Evolutionary conservation across 2,113 vertebrate species (phyloP).

Genomic region (Nasalis larvatus): DNA sequence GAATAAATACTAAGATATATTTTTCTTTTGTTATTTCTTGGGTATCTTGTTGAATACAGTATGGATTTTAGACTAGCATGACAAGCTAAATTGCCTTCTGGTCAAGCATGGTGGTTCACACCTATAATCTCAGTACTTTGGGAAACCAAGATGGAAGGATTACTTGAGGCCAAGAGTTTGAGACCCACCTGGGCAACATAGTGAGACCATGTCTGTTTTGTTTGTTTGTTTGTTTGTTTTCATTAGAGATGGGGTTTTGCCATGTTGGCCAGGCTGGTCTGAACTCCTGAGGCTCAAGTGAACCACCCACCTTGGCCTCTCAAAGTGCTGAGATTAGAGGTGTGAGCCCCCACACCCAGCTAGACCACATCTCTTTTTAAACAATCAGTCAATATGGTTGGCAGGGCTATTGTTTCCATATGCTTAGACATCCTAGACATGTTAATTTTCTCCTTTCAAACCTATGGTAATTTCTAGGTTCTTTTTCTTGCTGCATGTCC

Average conservation of each 20-base stretch:
- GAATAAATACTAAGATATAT: neutral
- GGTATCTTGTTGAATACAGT: neutral
- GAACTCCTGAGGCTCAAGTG: neutral
- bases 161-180: too few species aligned
- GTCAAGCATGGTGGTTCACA: too few species aligned
- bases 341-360: neutral
- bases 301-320: neutral
- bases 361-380: neutral
- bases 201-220: too few species aligned
- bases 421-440: neutral
- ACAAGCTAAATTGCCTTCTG: neutral
- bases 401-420: neutral
- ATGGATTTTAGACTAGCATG: neutral
- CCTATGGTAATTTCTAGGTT: neutral
- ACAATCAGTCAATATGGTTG: neutral
- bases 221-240: too few species aligned
- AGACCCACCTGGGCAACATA: too few species aligned
- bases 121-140: too few species aligned
- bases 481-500: neutral
- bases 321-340: neutral
- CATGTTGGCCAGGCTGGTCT: neutral
- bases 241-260: neutral
- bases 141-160: too few species aligned
- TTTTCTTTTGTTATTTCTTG: neutral
- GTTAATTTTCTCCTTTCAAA: neutral